Evolutionary conservation across 1,140 invertebrate genomes (phyloP), one percentile per base, ranked within the genome.

Genomic region (Cotesia vestalis): DNA sequence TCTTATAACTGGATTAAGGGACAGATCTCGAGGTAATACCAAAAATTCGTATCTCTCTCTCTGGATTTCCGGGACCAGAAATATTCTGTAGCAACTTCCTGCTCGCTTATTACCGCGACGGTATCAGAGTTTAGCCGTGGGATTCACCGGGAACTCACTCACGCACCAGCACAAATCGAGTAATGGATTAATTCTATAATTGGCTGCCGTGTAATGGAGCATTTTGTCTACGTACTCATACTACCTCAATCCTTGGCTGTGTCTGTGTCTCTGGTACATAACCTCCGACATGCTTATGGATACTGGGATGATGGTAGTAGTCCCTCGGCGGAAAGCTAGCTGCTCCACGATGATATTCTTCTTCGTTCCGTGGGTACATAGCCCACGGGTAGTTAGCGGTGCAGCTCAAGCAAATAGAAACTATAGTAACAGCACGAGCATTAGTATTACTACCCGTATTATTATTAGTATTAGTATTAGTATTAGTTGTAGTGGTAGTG

Each of bases 121-220:
- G 66, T 72, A 62, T 72, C 72, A 38, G 34, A 53, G 20, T 61
- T 73, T 59, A 69, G 62, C 61, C 60, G 60, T 35, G 40, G 35
- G 34, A 34, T 14, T 59, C 63, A 52, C 52, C 4, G 4, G 17
- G 34, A 55, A 55, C 57, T 36, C 55, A 53, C 35, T 59, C 67
- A 61, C 71, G 38, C 20, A n/a, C 46, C 11, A 36, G 53, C 69
- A 61, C 66, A 72, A 71, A 75, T 77, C 69, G 63, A 72, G 75
- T 77, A 79, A 81, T 80, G 79, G 78, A 80, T 81, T 80, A 80
- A 80, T 77, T 80, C 78, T 78, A 77, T 81, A 79, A 80, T 81
- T 81, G 77, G 74, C 69, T 77, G 77, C 66, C 75, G 62, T 63
- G 73, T 75, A 80, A 79, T 78, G 34, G 68, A 62, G 59, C n/a